phyloP scores from a whole-genome alignment of 2,797 vertebrate genomes.

The Eulemur rubriventer region DNA sequence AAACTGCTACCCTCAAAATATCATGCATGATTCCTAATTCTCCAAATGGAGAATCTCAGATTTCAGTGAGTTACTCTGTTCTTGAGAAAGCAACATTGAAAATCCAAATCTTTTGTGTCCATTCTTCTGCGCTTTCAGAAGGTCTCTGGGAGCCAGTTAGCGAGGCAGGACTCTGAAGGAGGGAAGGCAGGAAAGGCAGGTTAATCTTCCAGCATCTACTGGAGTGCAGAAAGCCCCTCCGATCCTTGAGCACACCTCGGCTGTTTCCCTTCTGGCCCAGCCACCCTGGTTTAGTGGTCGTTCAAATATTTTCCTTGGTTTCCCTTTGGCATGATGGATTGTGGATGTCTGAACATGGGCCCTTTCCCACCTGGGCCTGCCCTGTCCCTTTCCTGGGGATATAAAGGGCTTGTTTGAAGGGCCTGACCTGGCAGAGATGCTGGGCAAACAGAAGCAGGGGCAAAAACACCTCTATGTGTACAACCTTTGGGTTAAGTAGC shows the following conservation, averaged over 20 bases:
- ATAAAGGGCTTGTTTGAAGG: conserved; percentile 67
- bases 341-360: not conserved
- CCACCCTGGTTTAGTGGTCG: not conserved
- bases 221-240: not conserved
- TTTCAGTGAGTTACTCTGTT: not conserved
- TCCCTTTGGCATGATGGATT: conserved; percentile 43
- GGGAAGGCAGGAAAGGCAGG: not conserved
- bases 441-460: conserved; percentile 57
- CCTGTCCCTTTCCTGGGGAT: conserved; percentile 53
- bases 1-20: not conserved
- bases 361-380: conserved; percentile 49
- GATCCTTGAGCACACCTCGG: not conserved
- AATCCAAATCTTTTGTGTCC: not conserved
- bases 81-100: not conserved
- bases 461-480: conserved; percentile 19
- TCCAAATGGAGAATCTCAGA: not conserved
- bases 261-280: conserved; percentile 20
- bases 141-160: not conserved
- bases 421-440: conserved; percentile 48
- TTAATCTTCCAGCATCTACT: not conserved
- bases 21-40: not conserved
- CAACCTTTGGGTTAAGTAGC: conserved; percentile 41
- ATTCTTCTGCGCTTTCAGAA: not conserved
- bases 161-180: not conserved
- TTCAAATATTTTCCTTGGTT: conserved; percentile 61